These are phyloP conservation scores for Mugil cephalus DNA, from an alignment of 2,113 vertebrate genomes.

Conservation along the genomic window DNA sequence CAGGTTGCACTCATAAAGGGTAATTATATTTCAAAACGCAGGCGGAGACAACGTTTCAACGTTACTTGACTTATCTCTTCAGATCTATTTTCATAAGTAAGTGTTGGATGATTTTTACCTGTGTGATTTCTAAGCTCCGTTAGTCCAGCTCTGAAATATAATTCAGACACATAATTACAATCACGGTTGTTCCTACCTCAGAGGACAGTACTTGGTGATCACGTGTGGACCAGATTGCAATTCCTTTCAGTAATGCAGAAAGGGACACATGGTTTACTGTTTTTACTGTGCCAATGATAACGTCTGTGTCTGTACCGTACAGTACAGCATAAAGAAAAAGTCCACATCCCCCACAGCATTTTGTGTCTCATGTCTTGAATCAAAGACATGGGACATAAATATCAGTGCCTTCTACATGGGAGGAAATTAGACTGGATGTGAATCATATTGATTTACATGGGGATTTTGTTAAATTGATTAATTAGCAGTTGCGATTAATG, in stretches of 20 bases:
- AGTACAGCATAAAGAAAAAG: constrained; percentile 31
- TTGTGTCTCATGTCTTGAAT: not conserved
- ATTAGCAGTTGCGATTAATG: too few species aligned
- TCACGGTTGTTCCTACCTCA: constrained; percentile 75
- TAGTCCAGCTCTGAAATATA: constrained; percentile 13
- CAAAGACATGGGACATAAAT: not conserved
- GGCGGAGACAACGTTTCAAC: not conserved
- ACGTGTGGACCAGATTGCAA: constrained; percentile 38
- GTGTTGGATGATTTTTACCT: not conserved
- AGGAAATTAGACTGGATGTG: not conserved
- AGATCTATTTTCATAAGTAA: not conserved
- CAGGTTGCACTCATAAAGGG: constrained; percentile 77
- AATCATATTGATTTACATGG: too few species aligned
- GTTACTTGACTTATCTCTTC: too few species aligned
- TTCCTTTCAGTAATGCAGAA: constrained; percentile 37
- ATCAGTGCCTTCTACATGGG: constrained; percentile 68
- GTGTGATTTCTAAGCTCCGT: constrained; percentile 27
- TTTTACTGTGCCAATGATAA: too few species aligned
- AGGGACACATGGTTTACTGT: constrained; percentile 9
- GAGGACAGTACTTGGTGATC: constrained; percentile 38
- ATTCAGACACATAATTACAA: constrained; percentile 36
- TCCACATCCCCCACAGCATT: constrained; percentile 55
- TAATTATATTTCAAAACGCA: not conserved
- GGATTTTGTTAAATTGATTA: too few species aligned
- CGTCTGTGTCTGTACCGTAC: not conserved